phyloP scores from a whole-genome alignment of 1,140 invertebrate species.

The Paraescarpia echinospica region DNA sequence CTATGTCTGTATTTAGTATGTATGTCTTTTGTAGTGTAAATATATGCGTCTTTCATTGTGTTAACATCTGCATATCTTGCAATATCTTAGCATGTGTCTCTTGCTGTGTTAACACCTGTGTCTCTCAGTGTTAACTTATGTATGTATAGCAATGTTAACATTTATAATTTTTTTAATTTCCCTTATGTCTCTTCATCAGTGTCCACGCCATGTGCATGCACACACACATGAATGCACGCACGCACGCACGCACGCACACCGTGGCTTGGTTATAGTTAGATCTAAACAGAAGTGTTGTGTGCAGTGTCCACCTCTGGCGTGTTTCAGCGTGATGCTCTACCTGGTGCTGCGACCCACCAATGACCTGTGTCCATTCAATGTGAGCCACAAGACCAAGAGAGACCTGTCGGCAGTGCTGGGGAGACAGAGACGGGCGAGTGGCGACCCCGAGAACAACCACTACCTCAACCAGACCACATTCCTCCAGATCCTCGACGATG shows the following conservation, averaged over 20 bases:
- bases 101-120: neutral
- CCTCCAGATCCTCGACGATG: neutral
- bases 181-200: neutral
- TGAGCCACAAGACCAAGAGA: neutral
- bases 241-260: no score
- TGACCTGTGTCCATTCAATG: neutral
- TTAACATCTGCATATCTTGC: neutral
- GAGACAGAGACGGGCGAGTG: neutral
- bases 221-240: no score
- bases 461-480: neutral
- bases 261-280: no score
- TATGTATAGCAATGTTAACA: neutral
- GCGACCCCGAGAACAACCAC: neutral
- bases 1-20: neutral
- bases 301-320: no score
- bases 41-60: neutral
- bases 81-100: neutral
- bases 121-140: neutral
- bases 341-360: neutral
- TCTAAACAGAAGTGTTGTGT: no score
- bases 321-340: neutral
- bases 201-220: neutral
- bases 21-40: neutral
- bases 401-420: neutral
- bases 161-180: neutral